Evolutionary conservation across 2,113 vertebrate species (phyloP).

Genomic region (Spilogale gracilis): DNA sequence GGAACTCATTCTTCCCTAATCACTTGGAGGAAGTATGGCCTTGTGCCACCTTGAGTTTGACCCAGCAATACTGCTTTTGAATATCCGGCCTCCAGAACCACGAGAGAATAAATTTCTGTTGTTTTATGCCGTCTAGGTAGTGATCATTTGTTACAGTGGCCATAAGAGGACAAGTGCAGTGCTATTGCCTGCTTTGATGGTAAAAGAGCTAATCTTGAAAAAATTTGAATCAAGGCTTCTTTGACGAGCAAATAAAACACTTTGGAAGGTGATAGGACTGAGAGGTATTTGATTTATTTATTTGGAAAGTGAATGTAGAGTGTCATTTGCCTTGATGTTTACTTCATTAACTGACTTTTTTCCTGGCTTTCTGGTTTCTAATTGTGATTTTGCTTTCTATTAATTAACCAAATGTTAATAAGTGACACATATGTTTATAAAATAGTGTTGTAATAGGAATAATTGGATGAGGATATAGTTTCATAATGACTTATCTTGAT

Average conservation of each 20-base stretch:
- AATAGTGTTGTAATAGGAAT: constrained; percentile 42
- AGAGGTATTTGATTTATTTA: background rate
- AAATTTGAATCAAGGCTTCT: background rate
- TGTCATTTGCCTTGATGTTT: constrained; percentile 51
- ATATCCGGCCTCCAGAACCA: background rate
- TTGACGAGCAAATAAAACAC: background rate
- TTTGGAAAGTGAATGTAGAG: background rate
- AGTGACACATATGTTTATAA: background rate
- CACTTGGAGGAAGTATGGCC: background rate
- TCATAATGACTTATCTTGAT: constrained; percentile 21
- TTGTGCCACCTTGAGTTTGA: background rate
- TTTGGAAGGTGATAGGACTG: background rate
- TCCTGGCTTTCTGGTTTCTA: constrained; percentile 29
- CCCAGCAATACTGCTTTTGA: background rate
- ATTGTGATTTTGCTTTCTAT: constrained; percentile 58
- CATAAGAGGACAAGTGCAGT: background rate
- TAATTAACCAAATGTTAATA: constrained; percentile 56
- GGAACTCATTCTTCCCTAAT: background rate
- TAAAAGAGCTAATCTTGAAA: background rate
- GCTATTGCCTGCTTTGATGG: background rate
- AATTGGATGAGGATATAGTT: constrained; percentile 41
- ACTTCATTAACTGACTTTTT: constrained; percentile 46
- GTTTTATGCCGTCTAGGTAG: background rate
- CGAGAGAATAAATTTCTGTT: background rate
- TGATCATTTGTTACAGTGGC: background rate